A percentile compares a stretch with the other conserved stretches of the same genome.
phyloP scores from a whole-genome alignment of 2,113 vertebrate genomes.

The Ochotona curzoniae region DNA sequence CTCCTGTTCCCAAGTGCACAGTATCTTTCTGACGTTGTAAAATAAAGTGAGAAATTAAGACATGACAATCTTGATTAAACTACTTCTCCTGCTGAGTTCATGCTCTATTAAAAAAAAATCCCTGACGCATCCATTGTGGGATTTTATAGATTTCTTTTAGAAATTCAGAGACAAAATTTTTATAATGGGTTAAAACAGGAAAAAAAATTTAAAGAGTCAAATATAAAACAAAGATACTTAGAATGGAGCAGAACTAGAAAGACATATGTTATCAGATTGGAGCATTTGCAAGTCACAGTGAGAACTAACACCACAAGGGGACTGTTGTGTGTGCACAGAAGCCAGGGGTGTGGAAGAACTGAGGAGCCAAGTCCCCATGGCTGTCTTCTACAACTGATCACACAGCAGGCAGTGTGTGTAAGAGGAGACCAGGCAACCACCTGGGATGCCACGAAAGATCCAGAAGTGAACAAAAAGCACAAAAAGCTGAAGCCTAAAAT shows the following conservation, averaged over 20 bases:
- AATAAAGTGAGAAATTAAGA: constrained; percentile 59
- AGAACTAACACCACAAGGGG: constrained; percentile 51
- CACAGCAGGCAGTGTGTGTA: background rate
- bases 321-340: background rate
- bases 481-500: background rate
- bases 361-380: background rate
- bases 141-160: constrained; percentile 38
- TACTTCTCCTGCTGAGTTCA: constrained; percentile 55
- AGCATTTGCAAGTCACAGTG: background rate
- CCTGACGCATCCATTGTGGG: background rate
- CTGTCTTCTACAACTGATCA: constrained; percentile 20
- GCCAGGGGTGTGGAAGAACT: background rate
- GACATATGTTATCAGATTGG: background rate
- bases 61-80: constrained; percentile 12
- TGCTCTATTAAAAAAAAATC: constrained; percentile 43
- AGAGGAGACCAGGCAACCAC: constrained; percentile 8
- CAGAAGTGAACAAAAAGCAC: constrained; percentile 34
- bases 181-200: background rate
- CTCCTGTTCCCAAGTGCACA: constrained; percentile 2
- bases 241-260: background rate
- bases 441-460: constrained; percentile 9
- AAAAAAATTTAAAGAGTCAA: background rate
- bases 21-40: constrained; percentile 53
- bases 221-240: constrained; percentile 30
- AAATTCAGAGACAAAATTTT: constrained; percentile 56